Conservation (phyloP, 2,888 invertebrate species). For the Pomacea canaliculata region DNA sequence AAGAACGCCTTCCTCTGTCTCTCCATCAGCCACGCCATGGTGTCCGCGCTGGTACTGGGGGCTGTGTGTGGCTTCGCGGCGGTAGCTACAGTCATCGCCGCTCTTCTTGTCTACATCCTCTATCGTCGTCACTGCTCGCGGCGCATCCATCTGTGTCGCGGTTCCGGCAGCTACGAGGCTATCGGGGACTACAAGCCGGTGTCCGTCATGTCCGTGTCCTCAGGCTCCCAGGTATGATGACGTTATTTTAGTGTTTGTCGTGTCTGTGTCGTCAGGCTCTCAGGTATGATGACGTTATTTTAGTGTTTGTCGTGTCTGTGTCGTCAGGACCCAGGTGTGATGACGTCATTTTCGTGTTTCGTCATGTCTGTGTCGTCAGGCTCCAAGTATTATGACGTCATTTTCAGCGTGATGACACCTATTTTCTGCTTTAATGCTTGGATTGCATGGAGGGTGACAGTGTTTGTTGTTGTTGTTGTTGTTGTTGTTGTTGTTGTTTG, state of each 20-base stretch:
- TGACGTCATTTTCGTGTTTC: too few relatives aligned
- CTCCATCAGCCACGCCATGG: slow-evolving; percentile 36
- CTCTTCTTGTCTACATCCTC: slow-evolving; percentile 44
- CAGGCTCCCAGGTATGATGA: slow-evolving; percentile 48
- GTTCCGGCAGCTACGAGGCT: slow-evolving; percentile 54
- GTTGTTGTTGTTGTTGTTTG: too few relatives aligned
- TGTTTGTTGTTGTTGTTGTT: too few relatives aligned
- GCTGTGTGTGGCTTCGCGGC: slow-evolving; percentile 45
- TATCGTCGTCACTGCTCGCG: slow-evolving; percentile 42
- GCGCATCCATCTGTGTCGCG: slow-evolving; percentile 42
- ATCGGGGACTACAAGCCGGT: slow-evolving; percentile 61
- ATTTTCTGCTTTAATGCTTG: too few relatives aligned
- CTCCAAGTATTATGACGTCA: too few relatives aligned
- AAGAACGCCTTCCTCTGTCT: too few relatives aligned
- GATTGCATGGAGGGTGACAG: too few relatives aligned
- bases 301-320: too few relatives aligned
- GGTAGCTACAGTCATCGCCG: slow-evolving; percentile 41
- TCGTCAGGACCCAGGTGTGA: too few relatives aligned
- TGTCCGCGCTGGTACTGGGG: slow-evolving; percentile 47
- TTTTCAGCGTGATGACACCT: too few relatives aligned
- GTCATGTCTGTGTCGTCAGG: too few relatives aligned
- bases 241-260: background rate
- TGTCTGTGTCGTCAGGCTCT: background rate
- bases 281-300: background rate
- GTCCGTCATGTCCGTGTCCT: slow-evolving; percentile 47